Evolutionary conservation across 2,888 invertebrate genomes (phyloP).

Genomic region (Alentia gelatinosa): DNA sequence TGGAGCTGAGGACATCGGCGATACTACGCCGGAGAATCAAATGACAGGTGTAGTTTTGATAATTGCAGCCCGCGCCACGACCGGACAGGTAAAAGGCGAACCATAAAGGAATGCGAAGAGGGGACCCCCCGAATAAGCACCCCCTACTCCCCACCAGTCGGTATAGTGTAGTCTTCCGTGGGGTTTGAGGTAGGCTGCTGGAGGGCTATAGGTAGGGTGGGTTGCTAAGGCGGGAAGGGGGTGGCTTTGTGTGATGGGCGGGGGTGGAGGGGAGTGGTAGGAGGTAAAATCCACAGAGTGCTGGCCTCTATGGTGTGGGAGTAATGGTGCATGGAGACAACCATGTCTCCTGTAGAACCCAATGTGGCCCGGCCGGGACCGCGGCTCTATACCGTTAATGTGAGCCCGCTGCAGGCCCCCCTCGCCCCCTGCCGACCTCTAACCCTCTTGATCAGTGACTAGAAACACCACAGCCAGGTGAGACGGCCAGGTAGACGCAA

Average conservation of each 20-base stretch:
- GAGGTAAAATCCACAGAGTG: constrained; percentile 47
- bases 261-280: not conserved
- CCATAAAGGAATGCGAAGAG: constrained; percentile 42
- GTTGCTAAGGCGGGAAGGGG: not conserved
- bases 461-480: constrained; percentile 40
- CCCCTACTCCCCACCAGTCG: too few relatives aligned
- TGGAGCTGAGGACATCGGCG: not conserved
- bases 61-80: not conserved
- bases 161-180: not conserved
- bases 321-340: constrained; percentile 41
- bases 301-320: not conserved
- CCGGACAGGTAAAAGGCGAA: constrained; percentile 37
- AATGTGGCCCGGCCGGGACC: not conserved
- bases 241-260: not conserved
- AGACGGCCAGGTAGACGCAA: constrained; percentile 30
- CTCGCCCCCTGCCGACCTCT: not conserved
- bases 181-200: not conserved
- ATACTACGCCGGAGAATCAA: not conserved
- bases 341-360: constrained; percentile 10
- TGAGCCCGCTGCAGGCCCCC: constrained; percentile 15
- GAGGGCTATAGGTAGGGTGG: not conserved
- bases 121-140: not conserved
- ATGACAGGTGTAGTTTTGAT: constrained; percentile 48
- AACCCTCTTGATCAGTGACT: constrained; percentile 40
- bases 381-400: constrained; percentile 15